Percentiles rank a stretch among this genome's conserved stretches.
Conservation (phyloP, 1,140 invertebrate species). For the Coboldia fuscipes region DNA sequence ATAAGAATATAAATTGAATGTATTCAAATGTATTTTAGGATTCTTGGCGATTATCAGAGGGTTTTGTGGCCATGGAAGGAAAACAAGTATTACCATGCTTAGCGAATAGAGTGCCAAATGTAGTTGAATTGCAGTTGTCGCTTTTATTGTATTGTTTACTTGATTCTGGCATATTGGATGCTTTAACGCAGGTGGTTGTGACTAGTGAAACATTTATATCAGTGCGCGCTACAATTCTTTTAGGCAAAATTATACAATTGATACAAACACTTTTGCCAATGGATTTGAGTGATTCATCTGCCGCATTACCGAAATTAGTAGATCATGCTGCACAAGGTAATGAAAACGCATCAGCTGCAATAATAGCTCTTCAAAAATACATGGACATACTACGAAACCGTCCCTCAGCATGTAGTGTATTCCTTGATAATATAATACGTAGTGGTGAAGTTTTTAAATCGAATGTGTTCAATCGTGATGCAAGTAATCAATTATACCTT, state of each 20-base stretch:
- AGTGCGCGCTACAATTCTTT: constrained; percentile 68
- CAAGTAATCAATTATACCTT: constrained; percentile 13
- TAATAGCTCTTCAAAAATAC: constrained; percentile 52
- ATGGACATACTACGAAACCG: constrained; percentile 58
- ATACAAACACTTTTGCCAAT: constrained; percentile 63
- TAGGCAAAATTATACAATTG: constrained; percentile 71
- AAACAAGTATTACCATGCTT: constrained; percentile 60
- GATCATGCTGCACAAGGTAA: constrained; percentile 52
- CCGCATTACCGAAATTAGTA: constrained; percentile 59
- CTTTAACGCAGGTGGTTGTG: constrained; percentile 77
- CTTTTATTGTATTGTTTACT: constrained; percentile 72
- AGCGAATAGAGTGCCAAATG: constrained; percentile 62
- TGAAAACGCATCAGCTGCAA: constrained; percentile 57
- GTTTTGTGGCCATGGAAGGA: constrained; percentile 81
- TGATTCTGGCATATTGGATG: constrained; percentile 65
- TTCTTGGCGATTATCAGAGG: constrained; percentile 71
- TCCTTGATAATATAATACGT: constrained; percentile 60
- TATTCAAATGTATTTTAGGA: constrained; percentile 30
- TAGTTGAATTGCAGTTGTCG: constrained; percentile 78
- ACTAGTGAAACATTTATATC: constrained; percentile 73
- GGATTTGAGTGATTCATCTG: constrained; percentile 60
- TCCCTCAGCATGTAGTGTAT: constrained; percentile 56
- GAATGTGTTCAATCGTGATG: constrained; percentile 16
- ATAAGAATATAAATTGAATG: constrained; percentile 1
- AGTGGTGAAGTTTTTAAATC: constrained; percentile 12